Evolutionary conservation across 2,797 vertebrate species (phyloP).

Genomic region (Danio kyathit): DNA sequence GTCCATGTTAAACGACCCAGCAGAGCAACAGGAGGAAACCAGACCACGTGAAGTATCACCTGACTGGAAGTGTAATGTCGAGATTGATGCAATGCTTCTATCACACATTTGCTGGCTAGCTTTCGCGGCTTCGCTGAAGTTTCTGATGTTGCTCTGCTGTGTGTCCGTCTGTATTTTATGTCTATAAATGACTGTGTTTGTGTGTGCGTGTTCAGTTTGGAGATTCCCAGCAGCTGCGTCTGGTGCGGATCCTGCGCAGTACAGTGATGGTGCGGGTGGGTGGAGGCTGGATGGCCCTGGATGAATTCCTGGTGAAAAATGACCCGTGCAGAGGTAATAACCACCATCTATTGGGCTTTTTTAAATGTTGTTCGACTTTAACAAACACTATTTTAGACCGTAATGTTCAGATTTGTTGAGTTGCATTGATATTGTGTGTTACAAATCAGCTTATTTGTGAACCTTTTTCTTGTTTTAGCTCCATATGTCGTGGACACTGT

Average conservation of each 20-base stretch:
- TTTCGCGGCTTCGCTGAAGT: conserved; percentile 53
- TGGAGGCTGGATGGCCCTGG: conserved; percentile 99
- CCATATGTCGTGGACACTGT: background rate
- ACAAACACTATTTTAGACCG: background rate
- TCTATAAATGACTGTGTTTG: conserved; percentile 20
- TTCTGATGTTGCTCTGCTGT: conserved; percentile 71
- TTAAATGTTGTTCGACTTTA: background rate
- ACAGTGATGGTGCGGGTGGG: conserved; percentile 99
- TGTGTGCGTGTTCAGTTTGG: conserved; percentile 86
- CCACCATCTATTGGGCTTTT: conserved; percentile 11
- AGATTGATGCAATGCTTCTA: conserved; percentile 7
- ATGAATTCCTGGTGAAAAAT: conserved; percentile 99
- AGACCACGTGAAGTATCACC: conserved; percentile 18
- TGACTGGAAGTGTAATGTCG: background rate
- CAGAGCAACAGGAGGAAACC: conserved; percentile 73
- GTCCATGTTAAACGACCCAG: conserved; percentile 59
- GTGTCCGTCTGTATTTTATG: background rate
- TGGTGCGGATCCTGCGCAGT: conserved; percentile 96
- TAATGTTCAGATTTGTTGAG: background rate
- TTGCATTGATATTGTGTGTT: background rate
- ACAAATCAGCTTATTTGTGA: background rate
- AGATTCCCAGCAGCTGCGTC: conserved; percentile 96
- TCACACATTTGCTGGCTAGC: background rate
- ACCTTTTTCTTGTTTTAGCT: background rate
- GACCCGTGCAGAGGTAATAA: conserved; percentile 95